Conservation (phyloP, 2,797 vertebrate genomes). For the Artibeus lituratus region DNA sequence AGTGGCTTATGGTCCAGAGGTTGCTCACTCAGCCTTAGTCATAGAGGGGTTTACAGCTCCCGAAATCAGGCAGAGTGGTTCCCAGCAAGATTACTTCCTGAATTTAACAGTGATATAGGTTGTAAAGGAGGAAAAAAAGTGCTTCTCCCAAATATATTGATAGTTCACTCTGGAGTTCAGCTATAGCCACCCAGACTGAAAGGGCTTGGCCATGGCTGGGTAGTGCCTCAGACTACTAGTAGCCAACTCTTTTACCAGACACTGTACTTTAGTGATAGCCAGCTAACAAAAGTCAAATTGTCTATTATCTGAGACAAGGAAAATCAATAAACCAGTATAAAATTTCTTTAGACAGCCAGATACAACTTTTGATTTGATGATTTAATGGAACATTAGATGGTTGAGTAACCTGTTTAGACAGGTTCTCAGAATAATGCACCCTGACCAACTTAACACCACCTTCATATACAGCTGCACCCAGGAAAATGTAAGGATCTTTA, state of each 20-base stretch:
- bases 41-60: too few relatives aligned
- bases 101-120: background rate
- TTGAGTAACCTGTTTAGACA: background rate
- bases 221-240: background rate
- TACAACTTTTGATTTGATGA: background rate
- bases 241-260: background rate
- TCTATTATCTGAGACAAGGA: background rate
- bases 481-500: background rate
- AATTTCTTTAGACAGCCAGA: background rate
- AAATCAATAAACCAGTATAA: background rate
- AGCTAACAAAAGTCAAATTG: background rate
- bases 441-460: background rate
- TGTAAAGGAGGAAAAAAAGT: background rate
- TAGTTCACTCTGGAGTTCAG: background rate
- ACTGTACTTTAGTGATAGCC: background rate
- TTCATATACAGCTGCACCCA: background rate
- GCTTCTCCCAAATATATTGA: background rate
- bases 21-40: too few relatives aligned
- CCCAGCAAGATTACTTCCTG: background rate
- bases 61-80: too few relatives aligned
- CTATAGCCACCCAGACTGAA: background rate
- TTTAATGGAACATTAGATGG: background rate
- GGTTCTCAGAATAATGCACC: background rate
- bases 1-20: too few relatives aligned
- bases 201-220: background rate